Evolutionary conservation across 2,888 invertebrate species (phyloP).

Genomic region (Mylabris sibirica): DNA sequence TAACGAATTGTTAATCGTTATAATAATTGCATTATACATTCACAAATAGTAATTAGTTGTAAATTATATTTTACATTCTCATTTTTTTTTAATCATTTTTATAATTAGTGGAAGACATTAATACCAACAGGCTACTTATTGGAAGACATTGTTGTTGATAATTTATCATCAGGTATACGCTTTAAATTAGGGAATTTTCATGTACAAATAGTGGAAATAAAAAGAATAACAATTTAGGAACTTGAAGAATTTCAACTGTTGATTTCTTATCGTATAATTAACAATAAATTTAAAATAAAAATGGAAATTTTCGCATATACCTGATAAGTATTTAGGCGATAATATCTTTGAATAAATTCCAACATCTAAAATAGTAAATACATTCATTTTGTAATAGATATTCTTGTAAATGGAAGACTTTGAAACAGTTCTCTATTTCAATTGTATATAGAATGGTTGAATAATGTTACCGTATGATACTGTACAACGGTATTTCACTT

Average conservation of each 20-base stretch:
- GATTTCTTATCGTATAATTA: neutral
- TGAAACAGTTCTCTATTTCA: neutral
- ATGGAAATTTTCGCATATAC: neutral
- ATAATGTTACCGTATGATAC: too few species aligned
- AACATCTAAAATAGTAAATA: conserved; percentile 16
- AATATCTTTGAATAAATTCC: neutral
- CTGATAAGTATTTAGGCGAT: neutral
- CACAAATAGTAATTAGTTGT: conserved; percentile 41
- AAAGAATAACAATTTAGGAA: neutral
- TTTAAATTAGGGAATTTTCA: neutral
- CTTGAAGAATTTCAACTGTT: neutral
- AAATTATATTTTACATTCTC: conserved; percentile 32
- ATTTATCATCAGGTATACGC: conserved; percentile 4
- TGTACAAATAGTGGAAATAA: neutral
- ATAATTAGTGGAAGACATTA: conserved; percentile 45
- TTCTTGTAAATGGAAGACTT: conserved; percentile 15
- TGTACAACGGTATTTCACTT: too few species aligned
- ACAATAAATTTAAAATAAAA: neutral
- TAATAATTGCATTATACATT: conserved; percentile 35
- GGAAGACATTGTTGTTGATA: conserved; percentile 43
- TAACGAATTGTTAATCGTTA: conserved; percentile 14
- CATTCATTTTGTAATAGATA: conserved; percentile 13
- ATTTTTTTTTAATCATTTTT: conserved; percentile 24
- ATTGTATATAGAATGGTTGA: neutral
- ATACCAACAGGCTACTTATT: conserved; percentile 41